Evolutionary conservation across 2,888 invertebrate species (phyloP).

Genomic region (Rotaria macrura): DNA sequence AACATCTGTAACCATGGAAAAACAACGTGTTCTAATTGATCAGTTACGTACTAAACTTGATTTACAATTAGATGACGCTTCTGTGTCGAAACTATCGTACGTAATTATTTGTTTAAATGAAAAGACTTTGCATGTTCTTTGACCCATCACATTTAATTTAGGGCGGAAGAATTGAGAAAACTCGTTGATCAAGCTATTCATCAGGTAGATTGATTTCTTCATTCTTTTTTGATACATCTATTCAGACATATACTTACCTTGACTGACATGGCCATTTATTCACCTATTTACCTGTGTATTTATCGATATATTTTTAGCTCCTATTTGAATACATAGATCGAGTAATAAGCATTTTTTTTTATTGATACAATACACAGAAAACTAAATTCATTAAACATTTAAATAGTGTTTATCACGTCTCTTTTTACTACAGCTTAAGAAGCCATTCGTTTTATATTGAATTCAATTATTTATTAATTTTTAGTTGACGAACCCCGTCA

Average conservation of each 20-base stretch:
- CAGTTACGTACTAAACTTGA: slow-evolving; percentile 46
- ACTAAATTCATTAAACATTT: too few species aligned
- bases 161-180: slow-evolving; percentile 46
- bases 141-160: slow-evolving; percentile 36
- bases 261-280: too few species aligned
- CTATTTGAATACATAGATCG: too few species aligned
- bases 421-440: too few species aligned
- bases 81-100: not conserved
- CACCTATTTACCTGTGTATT: not conserved
- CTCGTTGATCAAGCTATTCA: slow-evolving; percentile 49
- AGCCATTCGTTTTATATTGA: too few species aligned
- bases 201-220: slow-evolving; percentile 39
- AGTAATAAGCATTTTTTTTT: too few species aligned
- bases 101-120: not conserved
- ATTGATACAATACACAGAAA: too few species aligned
- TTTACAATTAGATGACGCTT: slow-evolving; percentile 45
- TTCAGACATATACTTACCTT: not conserved
- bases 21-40: slow-evolving; percentile 73
- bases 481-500: slow-evolving; percentile 75
- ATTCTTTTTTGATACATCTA: not conserved
- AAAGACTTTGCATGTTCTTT: not conserved
- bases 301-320: not conserved
- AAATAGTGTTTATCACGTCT: too few species aligned
- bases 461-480: slow-evolving; percentile 35
- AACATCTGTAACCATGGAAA: slow-evolving; percentile 62